Evolutionary conservation across 2,797 vertebrate genomes (phyloP).

Genomic region (Arrhamphus sclerolepis): DNA sequence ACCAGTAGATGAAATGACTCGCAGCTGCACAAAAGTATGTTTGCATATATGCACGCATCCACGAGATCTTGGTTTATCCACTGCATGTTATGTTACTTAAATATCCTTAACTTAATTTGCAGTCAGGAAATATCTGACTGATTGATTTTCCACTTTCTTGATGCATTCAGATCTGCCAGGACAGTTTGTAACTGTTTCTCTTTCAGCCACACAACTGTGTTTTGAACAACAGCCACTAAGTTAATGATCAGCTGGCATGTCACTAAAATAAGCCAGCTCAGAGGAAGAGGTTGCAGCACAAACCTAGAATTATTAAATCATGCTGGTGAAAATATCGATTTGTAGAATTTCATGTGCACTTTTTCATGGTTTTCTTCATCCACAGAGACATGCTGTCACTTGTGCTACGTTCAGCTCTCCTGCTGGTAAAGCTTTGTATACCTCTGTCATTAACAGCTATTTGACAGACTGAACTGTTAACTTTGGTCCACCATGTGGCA

Average conservation of each 20-base stretch:
- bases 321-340: too few species aligned
- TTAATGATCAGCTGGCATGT: constrained; percentile 6
- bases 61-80: not conserved
- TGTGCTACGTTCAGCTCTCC: constrained; percentile 12
- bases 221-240: not conserved
- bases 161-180: constrained; percentile 5
- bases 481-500: too few species aligned
- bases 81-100: constrained; percentile 5
- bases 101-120: constrained; percentile 1
- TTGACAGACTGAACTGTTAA: constrained; percentile 14
- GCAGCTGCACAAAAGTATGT: constrained; percentile 27
- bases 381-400: not conserved
- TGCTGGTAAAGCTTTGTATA: constrained; percentile 7
- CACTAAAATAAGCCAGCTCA: not conserved
- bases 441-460: constrained; percentile 11
- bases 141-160: constrained; percentile 16
- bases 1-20: constrained; percentile 45
- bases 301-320: not conserved
- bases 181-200: not conserved
- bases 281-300: not conserved
- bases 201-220: not conserved
- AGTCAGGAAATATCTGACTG: constrained; percentile 14
- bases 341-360: not conserved
- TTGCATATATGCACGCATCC: constrained; percentile 14
- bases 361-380: constrained; percentile 2